Evolutionary conservation across 1,140 invertebrate species (phyloP).

Genomic region (Tetramorium simillimum): DNA sequence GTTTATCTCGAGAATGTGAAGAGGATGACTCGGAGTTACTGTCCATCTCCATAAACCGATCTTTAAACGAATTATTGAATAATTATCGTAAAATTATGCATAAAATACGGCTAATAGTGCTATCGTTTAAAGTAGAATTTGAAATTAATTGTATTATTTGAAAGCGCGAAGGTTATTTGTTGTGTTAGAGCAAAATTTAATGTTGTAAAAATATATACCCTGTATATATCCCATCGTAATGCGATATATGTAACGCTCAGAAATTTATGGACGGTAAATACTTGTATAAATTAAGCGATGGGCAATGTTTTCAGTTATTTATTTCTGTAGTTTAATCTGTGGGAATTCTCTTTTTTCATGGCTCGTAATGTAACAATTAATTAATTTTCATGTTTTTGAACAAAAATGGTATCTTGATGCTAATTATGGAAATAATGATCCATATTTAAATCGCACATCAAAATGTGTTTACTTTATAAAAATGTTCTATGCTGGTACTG

Average conservation of each 20-base stretch:
- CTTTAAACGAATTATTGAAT: not conserved
- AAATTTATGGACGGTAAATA: not conserved
- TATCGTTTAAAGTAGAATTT: not conserved
- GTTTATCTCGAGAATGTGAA: conserved; percentile 23
- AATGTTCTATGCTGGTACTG: not conserved
- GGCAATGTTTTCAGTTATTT: not conserved
- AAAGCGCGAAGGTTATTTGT: not conserved
- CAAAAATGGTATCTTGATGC: not conserved
- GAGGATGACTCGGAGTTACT: not conserved
- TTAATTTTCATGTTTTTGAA: not conserved
- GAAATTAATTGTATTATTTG: conserved; percentile 4
- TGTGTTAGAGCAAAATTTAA: not conserved
- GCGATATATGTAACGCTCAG: not conserved
- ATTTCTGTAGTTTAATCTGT: not conserved
- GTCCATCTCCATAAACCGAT: not conserved
- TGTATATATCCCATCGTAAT: not conserved
- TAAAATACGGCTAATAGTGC: not conserved
- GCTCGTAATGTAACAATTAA: not conserved
- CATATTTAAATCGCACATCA: not conserved
- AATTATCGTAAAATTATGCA: not conserved
- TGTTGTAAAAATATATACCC: not conserved
- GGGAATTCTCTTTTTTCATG: not conserved
- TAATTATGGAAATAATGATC: not conserved
- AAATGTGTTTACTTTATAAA: not conserved
- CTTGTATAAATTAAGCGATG: not conserved